phyloP scores from a whole-genome alignment of 2,113 vertebrate genomes.

The Carlito syrichta region DNA sequence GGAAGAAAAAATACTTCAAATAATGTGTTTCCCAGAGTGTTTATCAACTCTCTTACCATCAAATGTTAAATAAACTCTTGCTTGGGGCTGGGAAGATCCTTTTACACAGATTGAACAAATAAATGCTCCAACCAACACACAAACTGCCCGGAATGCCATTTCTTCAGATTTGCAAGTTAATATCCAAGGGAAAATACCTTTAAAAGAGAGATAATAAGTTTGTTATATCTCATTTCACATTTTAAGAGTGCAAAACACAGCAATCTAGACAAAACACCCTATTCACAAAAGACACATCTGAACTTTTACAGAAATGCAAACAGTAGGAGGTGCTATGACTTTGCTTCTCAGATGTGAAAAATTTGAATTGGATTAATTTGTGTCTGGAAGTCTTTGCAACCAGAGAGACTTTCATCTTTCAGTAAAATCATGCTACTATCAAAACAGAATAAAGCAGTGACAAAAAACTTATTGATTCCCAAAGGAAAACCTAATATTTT shows the following conservation, averaged over 20 bases:
- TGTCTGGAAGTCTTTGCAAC: slow-evolving; percentile 4
- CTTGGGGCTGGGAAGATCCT: slow-evolving; percentile 85
- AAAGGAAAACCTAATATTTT: slow-evolving; percentile 67
- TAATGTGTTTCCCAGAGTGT: slow-evolving; percentile 69
- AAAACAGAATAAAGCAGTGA: slow-evolving; percentile 75
- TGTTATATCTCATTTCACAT: slow-evolving; percentile 53
- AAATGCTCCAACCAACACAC: slow-evolving; percentile 79
- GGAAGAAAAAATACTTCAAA: slow-evolving; percentile 52
- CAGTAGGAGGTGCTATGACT: slow-evolving; percentile 63
- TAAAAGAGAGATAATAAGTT: slow-evolving; percentile 73
- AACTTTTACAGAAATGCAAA: background rate
- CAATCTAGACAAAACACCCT: background rate
- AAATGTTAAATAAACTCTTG: slow-evolving; percentile 86
- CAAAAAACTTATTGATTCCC: slow-evolving; percentile 66
- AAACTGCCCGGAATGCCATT: slow-evolving; percentile 80
- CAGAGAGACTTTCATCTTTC: slow-evolving; percentile 69
- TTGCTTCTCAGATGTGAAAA: slow-evolving; percentile 41
- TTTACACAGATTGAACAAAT: slow-evolving; percentile 77
- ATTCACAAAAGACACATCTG: background rate
- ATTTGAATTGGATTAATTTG: background rate
- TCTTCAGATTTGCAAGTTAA: slow-evolving; percentile 76
- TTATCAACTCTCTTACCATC: slow-evolving; percentile 84
- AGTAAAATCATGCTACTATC: slow-evolving; percentile 74
- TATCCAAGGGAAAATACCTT: slow-evolving; percentile 78
- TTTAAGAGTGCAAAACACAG: background rate